Base-by-base conservation (phyloP, 2,113 vertebrate genomes). In the Acrocephalus kingi region DNA sequence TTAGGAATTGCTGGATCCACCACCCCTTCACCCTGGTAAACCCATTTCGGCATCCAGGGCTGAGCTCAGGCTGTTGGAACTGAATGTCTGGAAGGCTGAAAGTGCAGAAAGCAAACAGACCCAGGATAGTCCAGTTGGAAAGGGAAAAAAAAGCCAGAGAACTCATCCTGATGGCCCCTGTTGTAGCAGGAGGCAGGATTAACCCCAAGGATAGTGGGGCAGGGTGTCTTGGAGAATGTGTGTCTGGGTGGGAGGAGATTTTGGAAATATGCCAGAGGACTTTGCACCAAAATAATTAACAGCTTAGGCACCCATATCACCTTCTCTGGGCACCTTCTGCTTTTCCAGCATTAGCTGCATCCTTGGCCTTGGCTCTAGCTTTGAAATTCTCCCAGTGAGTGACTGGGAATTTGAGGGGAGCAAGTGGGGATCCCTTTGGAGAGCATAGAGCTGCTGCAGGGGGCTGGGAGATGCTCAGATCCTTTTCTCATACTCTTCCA, bases 401-500 rank as follows among this genome's bases (percentile, higher is more conserved):
- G 39, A 19, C 1, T 20, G 25, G 55, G 25, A 21, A 17, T 31
- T 35, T 3, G 25, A 56, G 39, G 27, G 17, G n/a, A 25, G 15
- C 0, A 1, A 37, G 27, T 18, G 27, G 45, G 46, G 9, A 11
- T 56, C n/a, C 16, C 43, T 68, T 52, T 59, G 45, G 33, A 43
- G 51, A n/a, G 22, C 1, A 0, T 1, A 11, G 46, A 58, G 58
- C 33, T 28, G 46, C 21, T 48, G 35, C 27, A 11, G 9, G 11
- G 25, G 28, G 12, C 39, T 59, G 55, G 54, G 67, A 51, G 23
- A 11, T 66, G 43, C 79, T 86, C 55, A 84, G 1, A 59, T 24
- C 51, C 84, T 84, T 95, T 45, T 33, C 33, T 39, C 48, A 21
- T 43, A 30, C 54, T 78, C 68, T 63, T 93, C 11, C 92, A 99